Evolutionary conservation across 2,113 vertebrate species (phyloP).

Genomic region (Amphilophus citrinellus): DNA sequence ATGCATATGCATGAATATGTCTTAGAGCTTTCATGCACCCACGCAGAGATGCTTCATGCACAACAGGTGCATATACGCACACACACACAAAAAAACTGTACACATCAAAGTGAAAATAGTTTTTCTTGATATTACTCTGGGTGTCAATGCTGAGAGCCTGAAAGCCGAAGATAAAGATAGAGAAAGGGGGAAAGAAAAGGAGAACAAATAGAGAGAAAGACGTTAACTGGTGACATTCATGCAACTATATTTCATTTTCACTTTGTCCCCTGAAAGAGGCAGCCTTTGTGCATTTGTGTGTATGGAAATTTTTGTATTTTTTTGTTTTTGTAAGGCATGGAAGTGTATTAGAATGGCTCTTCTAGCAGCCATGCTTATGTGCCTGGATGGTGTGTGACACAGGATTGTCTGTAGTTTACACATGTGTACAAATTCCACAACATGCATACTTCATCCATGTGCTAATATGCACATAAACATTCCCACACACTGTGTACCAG

Average conservation of each 20-base stretch:
- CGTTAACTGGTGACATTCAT: slow-evolving; percentile 49
- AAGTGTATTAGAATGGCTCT: not conserved
- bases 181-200: not conserved
- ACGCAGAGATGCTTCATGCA: slow-evolving; percentile 18
- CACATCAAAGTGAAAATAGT: slow-evolving; percentile 54
- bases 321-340: not conserved
- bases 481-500: not conserved
- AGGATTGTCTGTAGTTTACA: too few species aligned
- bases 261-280: slow-evolving; percentile 21
- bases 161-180: slow-evolving; percentile 34
- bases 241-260: slow-evolving; percentile 52
- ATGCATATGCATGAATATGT: not conserved
- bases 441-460: not conserved
- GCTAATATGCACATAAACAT: not conserved
- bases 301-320: not conserved
- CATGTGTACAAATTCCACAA: too few species aligned
- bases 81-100: not conserved
- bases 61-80: slow-evolving; percentile 4
- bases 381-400: too few species aligned
- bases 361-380: not conserved
- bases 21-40: slow-evolving; percentile 23
- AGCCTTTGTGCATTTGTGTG: slow-evolving; percentile 7
- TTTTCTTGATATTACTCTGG: slow-evolving; percentile 48
- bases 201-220: slow-evolving; percentile 25
- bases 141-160: slow-evolving; percentile 22